phyloP scores from a whole-genome alignment of 2,113 vertebrate species.

The Smithornis capensis region DNA sequence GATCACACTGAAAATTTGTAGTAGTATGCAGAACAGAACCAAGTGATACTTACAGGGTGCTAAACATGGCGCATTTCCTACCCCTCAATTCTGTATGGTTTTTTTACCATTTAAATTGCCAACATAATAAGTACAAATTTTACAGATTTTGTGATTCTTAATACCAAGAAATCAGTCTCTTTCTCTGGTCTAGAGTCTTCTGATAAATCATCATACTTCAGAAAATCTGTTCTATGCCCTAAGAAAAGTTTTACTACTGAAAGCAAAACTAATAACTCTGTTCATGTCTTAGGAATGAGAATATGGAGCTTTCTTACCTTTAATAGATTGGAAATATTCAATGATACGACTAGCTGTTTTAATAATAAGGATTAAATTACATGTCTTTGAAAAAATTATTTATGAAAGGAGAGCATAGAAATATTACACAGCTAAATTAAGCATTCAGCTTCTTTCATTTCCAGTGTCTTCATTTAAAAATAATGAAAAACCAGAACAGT shows the following conservation, averaged over 20 bases:
- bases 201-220: not conserved
- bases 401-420: not conserved
- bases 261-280: not conserved
- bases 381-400: not conserved
- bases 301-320: not conserved
- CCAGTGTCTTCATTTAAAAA: not conserved
- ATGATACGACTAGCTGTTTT: accelerated
- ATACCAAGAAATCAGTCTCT: not conserved
- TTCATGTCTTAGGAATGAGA: not conserved
- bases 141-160: not conserved
- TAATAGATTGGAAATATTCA: not conserved
- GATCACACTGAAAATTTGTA: not conserved
- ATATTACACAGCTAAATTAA: not conserved
- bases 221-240: not conserved
- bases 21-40: not conserved
- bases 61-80: not conserved
- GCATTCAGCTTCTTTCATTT: not conserved
- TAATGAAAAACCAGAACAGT: not conserved
- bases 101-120: not conserved
- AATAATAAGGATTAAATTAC: not conserved
- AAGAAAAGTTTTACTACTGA: not conserved
- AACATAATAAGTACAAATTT: not conserved
- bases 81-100: not conserved
- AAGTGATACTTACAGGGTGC: not conserved
- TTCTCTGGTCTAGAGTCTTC: not conserved